Conservation (phyloP, 2,888 invertebrate genomes). For the Gasteruption jaculator region DNA sequence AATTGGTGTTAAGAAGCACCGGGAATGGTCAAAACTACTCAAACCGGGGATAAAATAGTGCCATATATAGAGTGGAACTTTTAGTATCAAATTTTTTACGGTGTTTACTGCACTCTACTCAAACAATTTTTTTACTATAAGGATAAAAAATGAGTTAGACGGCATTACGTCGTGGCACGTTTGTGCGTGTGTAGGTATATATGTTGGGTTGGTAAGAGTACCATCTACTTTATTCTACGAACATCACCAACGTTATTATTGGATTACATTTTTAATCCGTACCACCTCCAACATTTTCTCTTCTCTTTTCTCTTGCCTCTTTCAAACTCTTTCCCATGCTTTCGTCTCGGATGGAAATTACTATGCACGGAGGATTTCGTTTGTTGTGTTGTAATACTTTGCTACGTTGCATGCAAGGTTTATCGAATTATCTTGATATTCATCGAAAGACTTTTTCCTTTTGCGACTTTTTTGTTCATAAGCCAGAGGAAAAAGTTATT, state of each 20-base stretch:
- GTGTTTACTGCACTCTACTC: too few species aligned
- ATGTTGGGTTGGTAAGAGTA: slow-evolving; percentile 25
- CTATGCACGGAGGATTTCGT: slow-evolving; percentile 51
- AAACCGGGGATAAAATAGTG: too few species aligned
- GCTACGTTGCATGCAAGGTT: slow-evolving; percentile 38
- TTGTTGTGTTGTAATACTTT: slow-evolving; percentile 48
- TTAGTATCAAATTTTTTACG: too few species aligned
- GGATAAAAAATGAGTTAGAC: too few species aligned
- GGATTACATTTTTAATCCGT: slow-evolving; percentile 52
- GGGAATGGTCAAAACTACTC: too few species aligned
- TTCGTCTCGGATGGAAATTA: slow-evolving; percentile 51
- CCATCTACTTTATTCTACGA: slow-evolving; percentile 38
- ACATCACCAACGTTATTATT: slow-evolving; percentile 51
- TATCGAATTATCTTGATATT: slow-evolving; percentile 50
- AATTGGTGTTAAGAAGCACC: too few species aligned
- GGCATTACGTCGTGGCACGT: too few species aligned
- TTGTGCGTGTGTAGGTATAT: slow-evolving; percentile 23
- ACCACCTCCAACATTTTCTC: slow-evolving; percentile 25
- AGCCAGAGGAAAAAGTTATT: slow-evolving; percentile 12
- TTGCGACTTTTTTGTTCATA: not conserved
- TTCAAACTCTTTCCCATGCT: slow-evolving; percentile 27
- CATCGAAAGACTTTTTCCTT: too few species aligned
- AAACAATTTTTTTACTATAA: too few species aligned
- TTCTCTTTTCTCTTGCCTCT: slow-evolving; percentile 27
- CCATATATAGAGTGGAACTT: too few species aligned